Evolutionary conservation across 2,888 invertebrate species (phyloP).

Genomic region (Tenthredo distinguenda): DNA sequence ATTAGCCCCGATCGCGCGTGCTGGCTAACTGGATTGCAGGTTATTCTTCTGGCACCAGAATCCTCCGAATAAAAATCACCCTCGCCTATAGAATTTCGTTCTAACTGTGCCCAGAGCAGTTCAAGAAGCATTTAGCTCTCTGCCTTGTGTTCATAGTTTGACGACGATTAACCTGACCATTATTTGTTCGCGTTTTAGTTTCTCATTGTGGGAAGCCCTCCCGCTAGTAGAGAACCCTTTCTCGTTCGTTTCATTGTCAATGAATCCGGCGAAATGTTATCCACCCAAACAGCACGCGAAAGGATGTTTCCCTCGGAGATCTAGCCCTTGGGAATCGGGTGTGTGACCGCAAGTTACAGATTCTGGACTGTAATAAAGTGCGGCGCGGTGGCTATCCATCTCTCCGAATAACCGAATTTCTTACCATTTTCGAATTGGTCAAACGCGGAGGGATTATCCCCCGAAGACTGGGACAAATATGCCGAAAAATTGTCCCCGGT

Average conservation of each 20-base stretch:
- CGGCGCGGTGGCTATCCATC: background rate
- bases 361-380: background rate
- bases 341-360: background rate
- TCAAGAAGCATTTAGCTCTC: background rate
- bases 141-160: background rate
- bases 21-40: slow-evolving; percentile 41
- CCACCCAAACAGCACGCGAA: background rate
- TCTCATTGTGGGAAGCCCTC: background rate
- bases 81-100: background rate
- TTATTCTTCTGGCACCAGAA: background rate
- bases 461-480: slow-evolving; percentile 66
- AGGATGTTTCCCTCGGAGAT: background rate
- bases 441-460: slow-evolving; percentile 67
- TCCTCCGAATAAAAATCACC: background rate
- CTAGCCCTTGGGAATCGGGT: background rate
- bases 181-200: slow-evolving; percentile 10
- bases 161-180: slow-evolving; percentile 7
- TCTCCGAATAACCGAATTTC: background rate
- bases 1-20: slow-evolving; percentile 27
- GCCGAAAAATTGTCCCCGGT: slow-evolving; percentile 57
- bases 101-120: background rate
- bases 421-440: background rate
- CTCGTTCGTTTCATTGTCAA: background rate
- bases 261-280: background rate
- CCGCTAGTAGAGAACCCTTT: background rate